These are phyloP conservation scores for Lasiommata megera DNA, from an alignment of 2,888 invertebrate species.

Conservation along the genomic window DNA sequence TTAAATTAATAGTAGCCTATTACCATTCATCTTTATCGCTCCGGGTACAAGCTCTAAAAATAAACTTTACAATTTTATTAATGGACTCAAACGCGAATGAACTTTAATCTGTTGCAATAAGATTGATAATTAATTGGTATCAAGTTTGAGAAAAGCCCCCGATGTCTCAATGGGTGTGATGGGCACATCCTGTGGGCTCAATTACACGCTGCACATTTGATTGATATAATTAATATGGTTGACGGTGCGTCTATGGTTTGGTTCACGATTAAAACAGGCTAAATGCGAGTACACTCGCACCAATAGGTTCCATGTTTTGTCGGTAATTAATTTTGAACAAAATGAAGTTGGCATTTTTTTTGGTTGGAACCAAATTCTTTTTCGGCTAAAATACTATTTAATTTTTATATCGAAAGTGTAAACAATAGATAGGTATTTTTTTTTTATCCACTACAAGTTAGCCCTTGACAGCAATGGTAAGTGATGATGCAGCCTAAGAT, in stretches of 20 bases:
- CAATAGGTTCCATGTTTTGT: too few species aligned
- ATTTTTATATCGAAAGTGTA: too few species aligned
- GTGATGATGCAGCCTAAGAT: too few species aligned
- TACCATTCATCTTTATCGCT: slow-evolving; percentile 12
- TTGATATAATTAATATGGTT: slow-evolving; percentile 47
- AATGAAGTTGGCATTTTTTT: too few species aligned
- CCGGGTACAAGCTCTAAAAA: slow-evolving; percentile 15
- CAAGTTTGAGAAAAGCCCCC: slow-evolving; percentile 21
- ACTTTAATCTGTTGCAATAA: slow-evolving; percentile 18
- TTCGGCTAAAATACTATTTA: too few species aligned
- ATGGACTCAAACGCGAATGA: background rate
- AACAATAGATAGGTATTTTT: too few species aligned
- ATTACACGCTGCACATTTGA: slow-evolving; percentile 67
- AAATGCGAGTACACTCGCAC: too few species aligned
- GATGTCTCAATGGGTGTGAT: slow-evolving; percentile 59
- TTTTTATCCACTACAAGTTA: too few species aligned
- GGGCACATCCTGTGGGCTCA: slow-evolving; percentile 73
- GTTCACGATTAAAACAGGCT: background rate
- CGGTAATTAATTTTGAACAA: too few species aligned
- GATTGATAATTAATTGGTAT: slow-evolving; percentile 23
- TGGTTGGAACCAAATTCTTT: too few species aligned
- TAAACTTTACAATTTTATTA: slow-evolving; percentile 9
- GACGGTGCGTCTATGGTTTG: slow-evolving; percentile 25
- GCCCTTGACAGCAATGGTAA: too few species aligned
- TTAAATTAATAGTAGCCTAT: slow-evolving; percentile 15